Evolutionary conservation across 2,888 invertebrate genomes (phyloP).

Genomic region (Scaptomyza reducta): DNA sequence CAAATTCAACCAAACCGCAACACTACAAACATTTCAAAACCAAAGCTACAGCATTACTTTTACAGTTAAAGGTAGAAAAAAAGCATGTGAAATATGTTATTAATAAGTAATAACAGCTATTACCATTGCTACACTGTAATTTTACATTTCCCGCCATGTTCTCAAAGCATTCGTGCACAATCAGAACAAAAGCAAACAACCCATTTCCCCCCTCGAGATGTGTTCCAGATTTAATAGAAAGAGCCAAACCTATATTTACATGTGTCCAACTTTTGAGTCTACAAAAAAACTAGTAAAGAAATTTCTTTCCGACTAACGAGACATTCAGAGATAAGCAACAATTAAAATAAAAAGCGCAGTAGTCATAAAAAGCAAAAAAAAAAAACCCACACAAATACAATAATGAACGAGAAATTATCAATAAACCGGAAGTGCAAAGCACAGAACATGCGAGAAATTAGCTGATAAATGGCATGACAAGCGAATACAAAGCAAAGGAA

Average conservation of each 20-base stretch:
- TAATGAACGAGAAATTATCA: constrained; percentile 25
- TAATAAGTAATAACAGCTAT: background rate
- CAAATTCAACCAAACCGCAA: constrained; percentile 4
- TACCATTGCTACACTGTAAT: background rate
- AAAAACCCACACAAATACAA: background rate
- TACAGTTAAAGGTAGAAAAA: background rate
- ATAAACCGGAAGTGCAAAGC: constrained; percentile 51
- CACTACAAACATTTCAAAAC: background rate
- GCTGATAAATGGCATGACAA: constrained; percentile 40
- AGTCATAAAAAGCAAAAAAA: constrained; percentile 23
- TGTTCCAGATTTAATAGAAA: constrained; percentile 3
- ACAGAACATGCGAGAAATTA: constrained; percentile 44
- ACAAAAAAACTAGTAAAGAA: background rate
- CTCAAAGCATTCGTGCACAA: constrained; percentile 5
- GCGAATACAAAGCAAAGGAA: constrained; percentile 13
- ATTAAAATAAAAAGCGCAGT: constrained; percentile 37
- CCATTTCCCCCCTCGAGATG: background rate
- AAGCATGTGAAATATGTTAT: background rate
- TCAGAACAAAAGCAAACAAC: background rate
- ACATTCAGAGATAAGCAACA: constrained; percentile 33
- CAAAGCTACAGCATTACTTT: constrained; percentile 2
- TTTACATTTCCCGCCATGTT: constrained; percentile 6
- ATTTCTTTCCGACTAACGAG: constrained; percentile 38
- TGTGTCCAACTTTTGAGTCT: constrained; percentile 1
- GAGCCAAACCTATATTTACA: background rate